These are phyloP conservation scores for Pseudoips prasinana DNA, from an alignment of 2,888 invertebrate genomes.

Conservation along the genomic window DNA sequence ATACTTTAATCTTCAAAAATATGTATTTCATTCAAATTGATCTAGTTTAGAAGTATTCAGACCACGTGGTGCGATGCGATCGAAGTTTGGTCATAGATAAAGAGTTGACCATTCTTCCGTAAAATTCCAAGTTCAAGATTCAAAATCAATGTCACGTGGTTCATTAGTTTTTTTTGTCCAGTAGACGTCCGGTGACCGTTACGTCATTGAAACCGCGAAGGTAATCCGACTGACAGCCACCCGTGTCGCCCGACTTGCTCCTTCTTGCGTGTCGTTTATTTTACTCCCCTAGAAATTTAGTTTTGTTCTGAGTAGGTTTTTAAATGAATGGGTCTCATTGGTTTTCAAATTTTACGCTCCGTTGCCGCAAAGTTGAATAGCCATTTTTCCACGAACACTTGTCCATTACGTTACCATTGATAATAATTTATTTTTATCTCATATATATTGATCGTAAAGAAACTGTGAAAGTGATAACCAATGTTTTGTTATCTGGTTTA, in stretches of 20 bases:
- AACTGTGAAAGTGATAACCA: conserved; percentile 22
- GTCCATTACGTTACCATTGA: conserved; percentile 25
- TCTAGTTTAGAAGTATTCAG: too few relatives aligned
- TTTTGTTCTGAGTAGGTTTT: conserved; percentile 14
- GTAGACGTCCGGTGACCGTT: conserved; percentile 46
- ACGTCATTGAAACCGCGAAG: conserved; percentile 54
- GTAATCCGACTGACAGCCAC: conserved; percentile 43
- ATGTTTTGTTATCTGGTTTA: conserved; percentile 30
- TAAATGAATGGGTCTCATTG: conserved; percentile 16
- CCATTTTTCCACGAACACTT: conserved; percentile 17
- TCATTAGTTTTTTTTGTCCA: conserved; percentile 37
- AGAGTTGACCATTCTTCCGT: conserved; percentile 33
- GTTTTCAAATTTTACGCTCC: conserved; percentile 17
- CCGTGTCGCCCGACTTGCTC: conserved; percentile 55
- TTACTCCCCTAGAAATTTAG: conserved; percentile 32
- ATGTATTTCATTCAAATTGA: too few relatives aligned
- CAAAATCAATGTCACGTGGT: conserved; percentile 57
- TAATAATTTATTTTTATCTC: conserved; percentile 23
- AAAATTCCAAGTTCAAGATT: conserved; percentile 46
- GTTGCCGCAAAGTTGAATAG: conserved; percentile 15
- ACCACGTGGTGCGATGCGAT: too few relatives aligned
- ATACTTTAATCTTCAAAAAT: too few relatives aligned
- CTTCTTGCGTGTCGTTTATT: conserved; percentile 58
- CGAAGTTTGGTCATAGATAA: conserved; percentile 1
- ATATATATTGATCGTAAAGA: conserved; percentile 14